Percentiles rank a stretch among this genome's conserved stretches.
Evolutionary conservation across 2,113 vertebrate species (phyloP).

Genomic region (Heterotilapia buettikoferi): DNA sequence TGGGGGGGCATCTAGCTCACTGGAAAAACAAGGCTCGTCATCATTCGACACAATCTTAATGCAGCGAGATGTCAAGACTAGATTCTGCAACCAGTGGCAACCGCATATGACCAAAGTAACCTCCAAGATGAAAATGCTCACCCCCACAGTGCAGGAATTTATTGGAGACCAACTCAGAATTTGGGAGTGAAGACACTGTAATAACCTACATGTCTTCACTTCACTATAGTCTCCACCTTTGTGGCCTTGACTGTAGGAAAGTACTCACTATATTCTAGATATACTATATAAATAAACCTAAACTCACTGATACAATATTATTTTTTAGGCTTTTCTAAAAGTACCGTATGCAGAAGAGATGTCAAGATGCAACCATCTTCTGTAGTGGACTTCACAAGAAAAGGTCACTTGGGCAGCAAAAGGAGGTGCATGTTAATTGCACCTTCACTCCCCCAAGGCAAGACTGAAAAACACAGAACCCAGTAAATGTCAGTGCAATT

Average conservation of each 20-base stretch:
- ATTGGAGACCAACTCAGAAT: neutral
- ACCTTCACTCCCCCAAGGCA: neutral
- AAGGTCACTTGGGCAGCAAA: neutral
- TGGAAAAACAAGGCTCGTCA: neutral
- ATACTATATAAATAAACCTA: neutral
- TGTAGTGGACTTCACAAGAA: neutral
- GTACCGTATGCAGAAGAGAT: neutral
- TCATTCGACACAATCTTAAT: neutral
- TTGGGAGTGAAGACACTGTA: neutral
- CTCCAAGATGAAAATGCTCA: neutral
- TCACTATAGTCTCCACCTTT: neutral
- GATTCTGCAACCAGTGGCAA: neutral
- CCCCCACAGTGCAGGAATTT: neutral
- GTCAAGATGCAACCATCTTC: neutral
- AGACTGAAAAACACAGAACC: neutral
- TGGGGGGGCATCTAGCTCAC: neutral
- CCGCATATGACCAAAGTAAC: neutral
- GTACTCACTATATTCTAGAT: neutral
- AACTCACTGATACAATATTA: neutral
- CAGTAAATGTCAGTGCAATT: neutral
- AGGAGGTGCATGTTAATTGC: slow-evolving; percentile 2
- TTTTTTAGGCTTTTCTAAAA: neutral
- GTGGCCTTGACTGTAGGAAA: neutral
- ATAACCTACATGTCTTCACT: neutral
- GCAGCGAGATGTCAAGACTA: neutral